Evolutionary conservation across 2,888 invertebrate genomes (phyloP).

Genomic region (Melinaea menophilus): DNA sequence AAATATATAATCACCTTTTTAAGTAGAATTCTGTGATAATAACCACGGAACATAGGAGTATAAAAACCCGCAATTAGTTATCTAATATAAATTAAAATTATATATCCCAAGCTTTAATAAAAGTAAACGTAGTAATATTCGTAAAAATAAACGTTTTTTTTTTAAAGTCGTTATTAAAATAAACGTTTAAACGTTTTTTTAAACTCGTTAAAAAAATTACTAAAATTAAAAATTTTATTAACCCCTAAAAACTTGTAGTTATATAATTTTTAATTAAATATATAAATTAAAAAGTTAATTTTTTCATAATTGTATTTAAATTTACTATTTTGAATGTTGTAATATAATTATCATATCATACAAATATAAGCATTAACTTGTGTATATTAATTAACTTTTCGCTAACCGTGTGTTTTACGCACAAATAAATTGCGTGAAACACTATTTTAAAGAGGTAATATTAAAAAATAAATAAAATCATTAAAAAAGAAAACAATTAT

Average conservation of each 20-base stretch:
- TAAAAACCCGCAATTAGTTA: slow-evolving; percentile 9
- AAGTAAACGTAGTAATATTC: slow-evolving; percentile 14
- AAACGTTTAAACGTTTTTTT: slow-evolving; percentile 20
- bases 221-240: slow-evolving; percentile 4
- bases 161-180: slow-evolving; percentile 10
- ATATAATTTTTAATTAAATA: background rate
- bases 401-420: background rate
- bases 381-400: background rate
- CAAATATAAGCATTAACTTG: background rate
- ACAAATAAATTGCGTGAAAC: slow-evolving; percentile 14
- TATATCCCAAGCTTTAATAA: slow-evolving; percentile 47
- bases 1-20: background rate
- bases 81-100: slow-evolving; percentile 29
- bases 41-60: slow-evolving; percentile 3
- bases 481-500: background rate
- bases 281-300: background rate
- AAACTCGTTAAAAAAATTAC: slow-evolving; percentile 3
- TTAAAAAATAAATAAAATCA: background rate
- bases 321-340: slow-evolving; percentile 2
- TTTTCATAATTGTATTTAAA: slow-evolving; percentile 1
- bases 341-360: slow-evolving; percentile 4
- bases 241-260: background rate
- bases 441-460: background rate
- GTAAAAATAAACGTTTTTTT: slow-evolving; percentile 16
- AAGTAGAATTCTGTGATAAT: slow-evolving; percentile 10